Evolutionary conservation across 2,888 invertebrate genomes (phyloP), one percentile per base, ranked within the genome.

Genomic region (Campoplex nolae): DNA sequence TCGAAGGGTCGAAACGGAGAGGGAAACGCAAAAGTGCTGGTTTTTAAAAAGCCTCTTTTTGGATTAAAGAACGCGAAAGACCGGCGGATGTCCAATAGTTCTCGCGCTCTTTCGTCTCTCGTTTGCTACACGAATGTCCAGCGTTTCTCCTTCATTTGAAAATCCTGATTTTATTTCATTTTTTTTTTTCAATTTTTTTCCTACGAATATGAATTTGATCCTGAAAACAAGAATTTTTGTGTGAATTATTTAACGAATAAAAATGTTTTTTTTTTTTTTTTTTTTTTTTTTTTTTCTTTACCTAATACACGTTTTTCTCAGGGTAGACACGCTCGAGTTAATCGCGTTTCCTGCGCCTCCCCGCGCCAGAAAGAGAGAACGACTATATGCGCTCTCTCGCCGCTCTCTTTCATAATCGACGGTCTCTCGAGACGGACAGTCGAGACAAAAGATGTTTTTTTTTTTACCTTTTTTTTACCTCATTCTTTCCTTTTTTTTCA

Each of bases 61-160:
- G 90, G 91, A 92, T 92, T 91, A 92, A 90, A 92, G 92, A 91
- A 91, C 89, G 88, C 90, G 88, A 85, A 89, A 89, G 88, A 90
- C 91, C 91, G 90, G 88, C 92, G 91, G 92, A 93, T 92, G 91
- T 92, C 90, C 89, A 87, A 89, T 88, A 88, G 88, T 88, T 85
- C 18, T 76, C 71, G 71, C 86, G 62, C 65, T 56, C 51, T 42
- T 76, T 83, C 32, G 42, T 42, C 65, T 65, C 38, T 58, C 68
- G 88, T 87, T 85, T 58, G 23, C 28, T 13, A 28, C 58, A 62
- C 32, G 62, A 62, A 51, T 18, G 0, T 3, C 7, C 51, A 16
- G 23, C 23, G 23, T 16, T 48, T 48, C 3, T 48, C 51, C 18
- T 51, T 7, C 13, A 56, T 68, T 73, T 79, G 4, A 11, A 28